Evolutionary conservation across 2,888 invertebrate species (phyloP), one percentile per base, ranked within the genome.

Genomic region (Tetranychus piercei): DNA sequence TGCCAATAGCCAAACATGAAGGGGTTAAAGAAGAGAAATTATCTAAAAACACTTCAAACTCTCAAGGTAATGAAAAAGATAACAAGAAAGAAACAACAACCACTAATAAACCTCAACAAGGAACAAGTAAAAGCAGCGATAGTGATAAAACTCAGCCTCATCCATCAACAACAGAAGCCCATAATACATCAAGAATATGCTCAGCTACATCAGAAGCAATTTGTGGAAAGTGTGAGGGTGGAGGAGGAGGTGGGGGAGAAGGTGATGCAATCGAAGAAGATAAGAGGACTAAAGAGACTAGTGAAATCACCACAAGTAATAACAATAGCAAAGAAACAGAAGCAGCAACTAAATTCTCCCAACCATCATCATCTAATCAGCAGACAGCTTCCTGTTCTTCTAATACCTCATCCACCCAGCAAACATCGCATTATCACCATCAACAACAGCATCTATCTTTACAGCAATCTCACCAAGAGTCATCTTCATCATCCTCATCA

Each of bases 1-100:
- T 69, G 69, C 69, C 69, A 69, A 69, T 22, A 69, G 69, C 69
- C 22, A 69, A 69, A 69, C 69, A 69, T 69, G 69, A 69, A 23
- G 20, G 69, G 11, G 22, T 11, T 69, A 69, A 23, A 22, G 69
- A 69, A 69, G 69, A 69, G 20, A 23, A 69, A 69, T 23, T 69
- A 69, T 69, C 69, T 22, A n/a, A n/a, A 69, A 69, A 69, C 20
- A 22, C 22, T 69, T 18, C 11, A 11, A 20, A 69, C 69, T 20
- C 55, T 55, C 55, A 55, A 55, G 55, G 55, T 15, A 55, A 55
- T 55, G 55, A 15, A 55, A 55, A 55, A 55, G 55, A 55, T 55
- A 55, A 55, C 55, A 3, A 55, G 55, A 55, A 55, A 55, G 55
- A 55, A 55, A 55, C 55, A 15, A 55, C 9, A 55, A 55, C 55